Evolutionary conservation across 2,797 vertebrate species (phyloP), one percentile per base, ranked within the genome.

Genomic region (Pagetopsis macropterus): DNA sequence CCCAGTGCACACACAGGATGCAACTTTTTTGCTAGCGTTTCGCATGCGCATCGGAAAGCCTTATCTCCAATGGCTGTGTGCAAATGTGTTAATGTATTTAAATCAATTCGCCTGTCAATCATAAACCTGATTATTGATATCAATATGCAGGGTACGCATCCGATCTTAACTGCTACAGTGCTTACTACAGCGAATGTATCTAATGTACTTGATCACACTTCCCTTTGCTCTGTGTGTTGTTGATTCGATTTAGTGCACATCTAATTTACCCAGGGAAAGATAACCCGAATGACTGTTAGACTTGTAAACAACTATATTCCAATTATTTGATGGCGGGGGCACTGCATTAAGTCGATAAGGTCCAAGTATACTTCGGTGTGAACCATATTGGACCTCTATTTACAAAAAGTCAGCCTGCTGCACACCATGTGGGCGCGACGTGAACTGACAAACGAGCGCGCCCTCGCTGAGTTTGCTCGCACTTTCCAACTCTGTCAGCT

Each of bases 401-500:
- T 37, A 37, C 33, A 37, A 37, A 9, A 6, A 37, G 8, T 7
- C 8, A 37, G 33, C 6, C 33, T 5, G 4, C 6, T 37, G 33
- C 33, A 37, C 33, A 37, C 33, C 33, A 37, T 37, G 33, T 37
- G 33, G 33, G 33, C 33, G 33, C 33, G 8, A 37, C 8, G 33
- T 7, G 33, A 37, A 37, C 33, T 31, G 3, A 23, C 2, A 2
- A 46, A 13, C 72, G 43, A 85, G 67, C 72, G 50, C 79, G 33
- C 72, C 65, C 33, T 16, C 5, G 2, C 7, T 40, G 57, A 1
- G 40, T 71, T 81, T 79, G 78, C 82, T 72, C 45, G 83, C 72
- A 71, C 65, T 72, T 91, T 87, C 78, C 67, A 78, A 6, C 13
- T 9, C 54, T 15, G 81, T 91, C 90, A 91, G 86, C 88, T 91